These are phyloP conservation scores for Dicranocentrus wangi DNA, from an alignment of 2,888 invertebrate species.

Conservation along the genomic window DNA sequence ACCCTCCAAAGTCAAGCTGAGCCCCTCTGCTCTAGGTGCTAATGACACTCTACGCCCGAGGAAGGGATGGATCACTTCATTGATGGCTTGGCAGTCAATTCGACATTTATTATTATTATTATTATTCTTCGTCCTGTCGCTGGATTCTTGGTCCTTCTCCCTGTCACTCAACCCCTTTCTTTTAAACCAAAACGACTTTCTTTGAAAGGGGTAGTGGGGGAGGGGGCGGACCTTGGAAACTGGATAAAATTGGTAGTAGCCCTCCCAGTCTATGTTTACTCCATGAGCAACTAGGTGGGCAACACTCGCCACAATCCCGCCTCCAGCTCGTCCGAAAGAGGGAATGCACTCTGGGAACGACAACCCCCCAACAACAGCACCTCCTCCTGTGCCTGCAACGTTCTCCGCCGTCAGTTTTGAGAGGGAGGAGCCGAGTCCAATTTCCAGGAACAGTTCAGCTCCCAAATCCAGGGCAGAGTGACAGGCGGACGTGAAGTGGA, in stretches of 20 bases:
- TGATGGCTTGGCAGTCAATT: too few relatives aligned
- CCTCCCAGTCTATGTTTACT: slow-evolving; percentile 29
- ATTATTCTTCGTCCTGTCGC: too few relatives aligned
- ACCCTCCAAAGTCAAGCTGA: too few relatives aligned
- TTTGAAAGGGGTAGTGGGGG: slow-evolving; percentile 42
- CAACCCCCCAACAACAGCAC: neutral
- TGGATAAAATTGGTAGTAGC: slow-evolving; percentile 6
- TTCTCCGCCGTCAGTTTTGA: slow-evolving; percentile 13
- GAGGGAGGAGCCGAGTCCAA: neutral
- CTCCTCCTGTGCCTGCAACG: too few relatives aligned
- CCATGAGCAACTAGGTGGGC: slow-evolving; percentile 14
- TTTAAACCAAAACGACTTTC: slow-evolving; percentile 50
- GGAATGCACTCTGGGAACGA: neutral
- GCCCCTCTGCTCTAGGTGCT: too few relatives aligned
- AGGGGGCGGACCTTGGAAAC: too few relatives aligned
- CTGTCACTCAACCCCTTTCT: neutral
- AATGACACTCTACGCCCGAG: slow-evolving; percentile 17
- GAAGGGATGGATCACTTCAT: slow-evolving; percentile 40
- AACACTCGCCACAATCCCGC: too few relatives aligned
- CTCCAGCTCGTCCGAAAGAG: too few relatives aligned
- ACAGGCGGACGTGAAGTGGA: slow-evolving; percentile 18
- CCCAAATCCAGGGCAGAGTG: neutral
- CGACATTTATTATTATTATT: too few relatives aligned
- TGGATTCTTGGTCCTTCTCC: too few relatives aligned
- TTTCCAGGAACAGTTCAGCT: slow-evolving; percentile 11